Base-by-base conservation (phyloP, 2,797 vertebrate species). In the Lagorchestes hirsutus region DNA sequence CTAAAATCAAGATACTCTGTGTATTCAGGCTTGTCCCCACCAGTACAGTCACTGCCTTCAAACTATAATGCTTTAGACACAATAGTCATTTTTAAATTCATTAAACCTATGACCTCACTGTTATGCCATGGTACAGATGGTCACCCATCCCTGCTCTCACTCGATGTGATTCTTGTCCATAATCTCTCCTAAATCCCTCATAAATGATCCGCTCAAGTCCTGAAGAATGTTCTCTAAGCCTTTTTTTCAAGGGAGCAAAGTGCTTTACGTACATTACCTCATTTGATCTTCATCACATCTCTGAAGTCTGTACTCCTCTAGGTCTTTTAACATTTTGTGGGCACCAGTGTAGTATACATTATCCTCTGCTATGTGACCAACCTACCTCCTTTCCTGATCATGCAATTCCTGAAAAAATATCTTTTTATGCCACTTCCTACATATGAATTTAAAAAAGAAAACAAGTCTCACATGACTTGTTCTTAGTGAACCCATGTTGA, bases 161-260 rank as follows among this genome's bases (percentile, higher is more conserved):
- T 46, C 40, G 27, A 34, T 50, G 24, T 87, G 74, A 87, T 87
- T 87, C 74, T 87, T 87, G 74, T 87, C 74, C 74, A 87, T 87
- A 87, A 87, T 87, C 74, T 87, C 74, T 87, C 40, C 40, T 87
- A 87, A 87, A 87, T 87, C 40, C 74, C 74, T 87, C 74, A 50
- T 87, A 87, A 87, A 87, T 87, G 74, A 87, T 87, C 40, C 9
- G 9, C 22, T 87, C 40, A 50, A 50, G 40, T 50, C 2, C 40
- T 50, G 40, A 87, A 87, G 40, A 87, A 50, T 87, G 22, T 18
- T 87, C 74, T 50, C 74, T 87, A 28, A 46, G 74, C 74, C n/a
- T 46, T 27, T 24, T 27, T 24, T 46, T 13, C 34, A 67, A 34
- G 59, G n/a, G 67, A 82, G 18, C 67, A 82, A 82, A 87, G 74